Evolutionary conservation across 1,140 invertebrate species (phyloP).

Genomic region (Scaptomyza montana): DNA sequence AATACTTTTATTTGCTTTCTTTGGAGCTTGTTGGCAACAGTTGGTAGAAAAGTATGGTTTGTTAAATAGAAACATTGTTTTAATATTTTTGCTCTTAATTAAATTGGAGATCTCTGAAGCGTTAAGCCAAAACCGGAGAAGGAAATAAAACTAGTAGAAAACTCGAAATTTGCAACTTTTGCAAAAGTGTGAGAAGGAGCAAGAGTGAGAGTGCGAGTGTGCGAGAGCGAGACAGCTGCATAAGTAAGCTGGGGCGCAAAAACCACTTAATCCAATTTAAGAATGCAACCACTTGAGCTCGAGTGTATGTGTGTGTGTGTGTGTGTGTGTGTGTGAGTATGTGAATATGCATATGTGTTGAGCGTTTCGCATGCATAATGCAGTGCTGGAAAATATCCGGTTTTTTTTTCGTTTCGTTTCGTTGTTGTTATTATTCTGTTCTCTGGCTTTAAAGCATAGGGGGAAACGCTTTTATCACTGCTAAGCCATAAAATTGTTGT

Average conservation of each 20-base stretch:
- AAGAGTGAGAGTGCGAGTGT: background rate
- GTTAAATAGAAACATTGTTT: conserved; percentile 63
- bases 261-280: conserved; percentile 81
- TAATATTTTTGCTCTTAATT: conserved; percentile 78
- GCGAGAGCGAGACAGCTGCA: conserved; percentile 3
- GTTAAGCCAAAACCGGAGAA: conserved; percentile 55
- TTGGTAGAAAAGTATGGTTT: conserved; percentile 8
- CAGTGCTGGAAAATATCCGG: conserved; percentile 15
- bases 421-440: too few species aligned
- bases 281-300: conserved; percentile 73
- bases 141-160: conserved; percentile 33
- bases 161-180: conserved; percentile 43
- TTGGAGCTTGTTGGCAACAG: conserved; percentile 15
- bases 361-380: conserved; percentile 27
- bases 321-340: background rate
- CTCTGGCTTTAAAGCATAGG: conserved; percentile 43
- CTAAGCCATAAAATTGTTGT: conserved; percentile 56
- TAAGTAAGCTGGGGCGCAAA: conserved; percentile 45
- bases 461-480: conserved; percentile 43
- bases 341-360: conserved; percentile 42
- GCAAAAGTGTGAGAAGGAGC: conserved; percentile 17
- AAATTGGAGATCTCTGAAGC: conserved; percentile 68
- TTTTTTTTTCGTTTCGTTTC: conserved; percentile 5
- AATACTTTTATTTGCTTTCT: conserved; percentile 5
- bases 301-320: background rate